Conservation (phyloP, 2,888 invertebrate genomes). For the Diarsia mendica region DNA sequence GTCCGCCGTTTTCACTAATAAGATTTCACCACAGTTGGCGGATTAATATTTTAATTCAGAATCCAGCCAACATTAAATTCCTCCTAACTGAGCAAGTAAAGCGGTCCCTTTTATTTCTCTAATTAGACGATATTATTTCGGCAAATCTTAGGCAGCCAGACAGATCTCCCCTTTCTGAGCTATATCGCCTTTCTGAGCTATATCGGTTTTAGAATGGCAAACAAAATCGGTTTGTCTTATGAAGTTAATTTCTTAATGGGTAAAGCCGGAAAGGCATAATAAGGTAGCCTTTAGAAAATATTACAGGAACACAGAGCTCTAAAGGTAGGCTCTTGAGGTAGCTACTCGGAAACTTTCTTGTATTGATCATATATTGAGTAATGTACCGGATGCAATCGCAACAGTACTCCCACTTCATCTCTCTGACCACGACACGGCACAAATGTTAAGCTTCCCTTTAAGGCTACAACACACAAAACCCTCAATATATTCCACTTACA, state of each 20-base stretch:
- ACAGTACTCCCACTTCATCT: too few relatives aligned
- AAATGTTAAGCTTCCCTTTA: too few relatives aligned
- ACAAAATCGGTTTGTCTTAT: background rate
- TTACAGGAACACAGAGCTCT: background rate
- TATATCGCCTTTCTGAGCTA: background rate
- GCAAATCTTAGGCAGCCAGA: background rate
- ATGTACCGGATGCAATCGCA: too few relatives aligned
- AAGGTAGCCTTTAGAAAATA: background rate
- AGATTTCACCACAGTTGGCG: background rate
- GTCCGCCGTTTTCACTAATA: background rate
- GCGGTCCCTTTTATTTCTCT: background rate
- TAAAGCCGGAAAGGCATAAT: too few relatives aligned
- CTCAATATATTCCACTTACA: too few relatives aligned
- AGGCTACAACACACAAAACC: too few relatives aligned
- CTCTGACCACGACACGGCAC: too few relatives aligned
- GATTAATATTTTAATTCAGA: slow-evolving; percentile 3
- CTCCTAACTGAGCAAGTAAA: background rate
- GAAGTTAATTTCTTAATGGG: background rate
- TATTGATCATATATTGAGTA: too few relatives aligned
- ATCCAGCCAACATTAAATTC: background rate
- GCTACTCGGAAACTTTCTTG: too few relatives aligned
- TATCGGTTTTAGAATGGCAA: background rate
- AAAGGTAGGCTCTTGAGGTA: too few relatives aligned
- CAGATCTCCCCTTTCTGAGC: background rate
- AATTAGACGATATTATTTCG: background rate